These are phyloP conservation scores for Caenorhabditis virilis DNA, from an alignment of 2,888 invertebrate genomes.

Conservation along the genomic window DNA sequence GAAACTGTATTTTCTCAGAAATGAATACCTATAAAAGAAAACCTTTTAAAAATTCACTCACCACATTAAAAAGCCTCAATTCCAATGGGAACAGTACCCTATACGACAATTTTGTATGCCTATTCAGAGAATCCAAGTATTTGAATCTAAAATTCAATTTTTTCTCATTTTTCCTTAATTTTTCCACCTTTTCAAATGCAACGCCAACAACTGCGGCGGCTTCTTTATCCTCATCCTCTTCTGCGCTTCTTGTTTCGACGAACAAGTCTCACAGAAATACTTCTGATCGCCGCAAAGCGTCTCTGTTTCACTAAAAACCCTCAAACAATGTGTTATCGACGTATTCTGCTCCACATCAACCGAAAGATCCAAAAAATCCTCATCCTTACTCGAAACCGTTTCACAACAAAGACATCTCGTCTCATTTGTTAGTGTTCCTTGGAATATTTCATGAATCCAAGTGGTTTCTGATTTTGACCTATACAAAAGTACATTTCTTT, in stretches of 20 bases:
- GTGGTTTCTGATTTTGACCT: slow-evolving; percentile 76
- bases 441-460: slow-evolving; percentile 99
- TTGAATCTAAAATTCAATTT: slow-evolving; percentile 67
- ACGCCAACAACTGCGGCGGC: slow-evolving; percentile 91
- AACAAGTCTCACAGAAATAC: slow-evolving; percentile 54
- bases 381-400: slow-evolving; percentile 97
- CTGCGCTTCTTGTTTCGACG: slow-evolving; percentile 59
- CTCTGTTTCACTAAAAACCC: slow-evolving; percentile 85
- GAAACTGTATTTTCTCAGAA: no score
- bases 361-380: slow-evolving; percentile 96
- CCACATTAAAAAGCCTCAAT: slow-evolving; percentile 93
- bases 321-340: slow-evolving; percentile 94
- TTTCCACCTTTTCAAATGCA: slow-evolving; percentile 86
- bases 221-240: slow-evolving; percentile 90
- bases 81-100: slow-evolving; percentile 98
- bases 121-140: slow-evolving; percentile 90
- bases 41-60: slow-evolving; percentile 71
- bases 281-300: slow-evolving; percentile 93
- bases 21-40: no score
- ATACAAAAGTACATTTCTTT: not conserved
- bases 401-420: slow-evolving; percentile 98
- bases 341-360: slow-evolving; percentile 99
- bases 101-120: slow-evolving; percentile 98
- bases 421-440: slow-evolving; percentile 98
- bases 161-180: not conserved